Evolutionary conservation across 2,888 invertebrate genomes (phyloP), one percentile per base, ranked within the genome.

Genomic region (Drosophila melanosoma): DNA sequence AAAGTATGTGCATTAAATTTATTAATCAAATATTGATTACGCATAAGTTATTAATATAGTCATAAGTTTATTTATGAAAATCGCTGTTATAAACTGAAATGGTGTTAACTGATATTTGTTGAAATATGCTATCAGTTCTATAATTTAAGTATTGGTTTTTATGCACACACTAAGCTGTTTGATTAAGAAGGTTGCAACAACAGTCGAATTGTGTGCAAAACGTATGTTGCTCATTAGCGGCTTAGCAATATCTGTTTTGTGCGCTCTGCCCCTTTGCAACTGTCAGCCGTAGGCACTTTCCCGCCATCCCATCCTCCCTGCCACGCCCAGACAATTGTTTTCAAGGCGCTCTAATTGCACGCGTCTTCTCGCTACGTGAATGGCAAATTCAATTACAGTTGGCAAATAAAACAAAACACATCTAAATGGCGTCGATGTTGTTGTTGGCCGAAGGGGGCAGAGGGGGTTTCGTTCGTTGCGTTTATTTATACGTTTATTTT

Each of bases 401-500:
- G 71, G 80, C 82, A 72, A 79, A 79, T 72, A 66, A 45, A 66
- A 82, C 76, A 68, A 72, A 79, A 76, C 79, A 67, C 65, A 68
- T 57, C 64, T 66, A 72, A 59, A 69, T 11, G 29, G 15, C 3
- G 32, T 11, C 23, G 35, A 58, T 36, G 54, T n/a, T 57, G 57
- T 23, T 53, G 58, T 49, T 60, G 62, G 26, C 15, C 8, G 8
- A 15, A 29, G 29, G 23, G 1, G 23, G 45, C 8, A 23, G 4
- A 1, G 15, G 45, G 7, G 45, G 0, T 4, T 45, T 15, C 11
- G 60, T 59, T 51, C 51, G 58, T 72, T 54, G 71, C 79, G 71
- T 89, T 89, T 84, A 84, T 89, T 84, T 84, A 82, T 89, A 89
- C 80, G 71, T 84, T 82, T 89, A 73, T 84, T 82, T 89, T 84